A percentile compares a stretch with the other conserved stretches of the same genome.
These are phyloP conservation scores for Megaceryle maxima DNA, from an alignment of 2,113 vertebrate genomes.

Conservation along the genomic window DNA sequence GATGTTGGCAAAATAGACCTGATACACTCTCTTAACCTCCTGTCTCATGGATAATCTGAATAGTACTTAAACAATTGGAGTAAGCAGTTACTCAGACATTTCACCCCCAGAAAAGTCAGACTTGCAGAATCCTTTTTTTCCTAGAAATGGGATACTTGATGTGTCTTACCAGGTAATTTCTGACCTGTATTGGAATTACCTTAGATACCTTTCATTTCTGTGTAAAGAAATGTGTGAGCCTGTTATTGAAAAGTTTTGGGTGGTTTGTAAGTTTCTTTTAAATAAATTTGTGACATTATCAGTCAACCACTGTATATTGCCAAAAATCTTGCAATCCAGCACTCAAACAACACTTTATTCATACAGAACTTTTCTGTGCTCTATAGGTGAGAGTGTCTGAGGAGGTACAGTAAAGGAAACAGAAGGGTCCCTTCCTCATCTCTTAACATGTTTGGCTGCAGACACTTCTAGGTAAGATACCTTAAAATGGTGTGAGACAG, in stretches of 20 bases:
- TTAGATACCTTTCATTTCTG: not conserved
- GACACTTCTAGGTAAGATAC: not conserved
- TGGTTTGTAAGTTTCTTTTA: slow-evolving; percentile 28
- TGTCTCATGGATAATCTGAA: not conserved
- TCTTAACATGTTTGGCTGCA: not conserved
- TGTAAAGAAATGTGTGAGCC: not conserved
- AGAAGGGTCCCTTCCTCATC: slow-evolving; percentile 6
- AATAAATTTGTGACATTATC: slow-evolving; percentile 33
- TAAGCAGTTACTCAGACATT: not conserved
- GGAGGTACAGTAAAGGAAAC: not conserved
- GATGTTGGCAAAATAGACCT: not conserved
- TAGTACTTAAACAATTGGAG: not conserved
- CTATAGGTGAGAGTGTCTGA: not conserved
- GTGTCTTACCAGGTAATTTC: not conserved
- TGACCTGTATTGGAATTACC: not conserved
- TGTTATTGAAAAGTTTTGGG: not conserved
- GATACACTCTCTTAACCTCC: not conserved
- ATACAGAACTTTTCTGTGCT: slow-evolving; percentile 19
- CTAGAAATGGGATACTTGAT: not conserved
- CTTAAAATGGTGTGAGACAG: not conserved
- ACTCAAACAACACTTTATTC: slow-evolving; percentile 1
- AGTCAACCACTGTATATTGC: not conserved
- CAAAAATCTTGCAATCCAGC: not conserved
- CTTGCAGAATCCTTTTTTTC: not conserved
- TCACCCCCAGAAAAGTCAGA: not conserved